Evolutionary conservation across 2,888 invertebrate genomes (phyloP), one percentile per base, ranked within the genome.

Genomic region (Conus canariensis): DNA sequence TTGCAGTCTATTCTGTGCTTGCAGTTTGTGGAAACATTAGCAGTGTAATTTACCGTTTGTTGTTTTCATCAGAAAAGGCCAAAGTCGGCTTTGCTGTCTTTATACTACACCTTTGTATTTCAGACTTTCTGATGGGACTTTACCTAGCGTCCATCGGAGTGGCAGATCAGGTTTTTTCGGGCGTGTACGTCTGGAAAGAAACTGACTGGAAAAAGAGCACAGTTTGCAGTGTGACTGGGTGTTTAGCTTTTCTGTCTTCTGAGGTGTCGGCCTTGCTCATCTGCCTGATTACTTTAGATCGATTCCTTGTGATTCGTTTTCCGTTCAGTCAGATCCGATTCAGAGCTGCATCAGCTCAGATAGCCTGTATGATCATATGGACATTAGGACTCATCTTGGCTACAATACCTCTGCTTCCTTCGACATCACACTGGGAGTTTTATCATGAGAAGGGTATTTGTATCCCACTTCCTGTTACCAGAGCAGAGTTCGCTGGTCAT

Each of bases 181-280:
- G 93, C 9, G 86, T 88, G 14, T 94, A 94, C 89, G 91, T 92
- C 22, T 92, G 92, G 93, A 91, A 92, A 77, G 93, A 93, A 19
- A 85, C 89, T 25, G 7, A 89, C 10, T 94, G 94, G 94, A 91
- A 92, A 77, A 90, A 88, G 67, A 93, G 93, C n/a, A 30, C 30
- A 6, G 85, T 87, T 14, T 94, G 94, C 87, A 88, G 90, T n/a
- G 6, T 94, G 86, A 93, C 94, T 5, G 94, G 94, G 16, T 89
- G 92, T 30, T 60, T 94, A 25, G 91, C 93, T 0, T 91, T 93
- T 5, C 16, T 94, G 45, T 97, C 97, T 90, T 97, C 97, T 90
- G 97, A 97, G 94, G 97, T 97, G 5, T 97, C 97, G 0, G 97
- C 97, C 4, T 94, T 97, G 91, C 96, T 97, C 88, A 96, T 97